Evolutionary conservation across 2,888 invertebrate genomes (phyloP).

Genomic region (Nomada lathburiana): DNA sequence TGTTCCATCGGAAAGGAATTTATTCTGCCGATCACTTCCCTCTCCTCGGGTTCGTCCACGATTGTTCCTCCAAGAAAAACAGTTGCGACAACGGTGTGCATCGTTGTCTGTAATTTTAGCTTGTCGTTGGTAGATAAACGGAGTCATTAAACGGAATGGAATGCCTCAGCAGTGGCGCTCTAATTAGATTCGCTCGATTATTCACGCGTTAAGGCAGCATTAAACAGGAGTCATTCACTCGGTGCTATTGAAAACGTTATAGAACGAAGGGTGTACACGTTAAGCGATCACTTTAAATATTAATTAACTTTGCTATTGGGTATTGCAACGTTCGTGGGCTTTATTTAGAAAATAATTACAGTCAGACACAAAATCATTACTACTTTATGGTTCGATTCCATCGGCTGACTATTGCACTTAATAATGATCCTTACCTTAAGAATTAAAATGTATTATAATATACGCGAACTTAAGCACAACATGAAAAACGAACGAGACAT

Average conservation of each 20-base stretch:
- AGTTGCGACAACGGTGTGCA: constrained; percentile 4
- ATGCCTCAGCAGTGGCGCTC: background rate
- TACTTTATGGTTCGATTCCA: background rate
- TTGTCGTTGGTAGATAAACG: constrained; percentile 11
- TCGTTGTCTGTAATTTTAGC: constrained; percentile 10
- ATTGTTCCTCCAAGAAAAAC: constrained; percentile 52
- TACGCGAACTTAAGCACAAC: too few relatives aligned
- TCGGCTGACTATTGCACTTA: too few relatives aligned
- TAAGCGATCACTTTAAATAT: background rate
- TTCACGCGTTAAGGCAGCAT: constrained; percentile 1
- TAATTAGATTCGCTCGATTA: constrained; percentile 28
- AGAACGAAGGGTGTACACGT: background rate
- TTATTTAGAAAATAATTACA: background rate
- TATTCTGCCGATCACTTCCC: constrained; percentile 18
- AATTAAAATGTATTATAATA: too few relatives aligned
- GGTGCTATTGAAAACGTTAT: background rate
- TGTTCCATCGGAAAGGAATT: constrained; percentile 9
- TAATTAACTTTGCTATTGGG: too few relatives aligned
- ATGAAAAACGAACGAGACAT: too few relatives aligned
- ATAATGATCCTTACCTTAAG: too few relatives aligned
- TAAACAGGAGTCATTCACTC: background rate
- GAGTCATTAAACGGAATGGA: background rate
- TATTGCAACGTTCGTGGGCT: too few relatives aligned
- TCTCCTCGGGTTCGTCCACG: constrained; percentile 31
- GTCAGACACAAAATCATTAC: background rate